phyloP scores from a whole-genome alignment of 2,113 vertebrate genomes.

The Marmota flaviventris region DNA sequence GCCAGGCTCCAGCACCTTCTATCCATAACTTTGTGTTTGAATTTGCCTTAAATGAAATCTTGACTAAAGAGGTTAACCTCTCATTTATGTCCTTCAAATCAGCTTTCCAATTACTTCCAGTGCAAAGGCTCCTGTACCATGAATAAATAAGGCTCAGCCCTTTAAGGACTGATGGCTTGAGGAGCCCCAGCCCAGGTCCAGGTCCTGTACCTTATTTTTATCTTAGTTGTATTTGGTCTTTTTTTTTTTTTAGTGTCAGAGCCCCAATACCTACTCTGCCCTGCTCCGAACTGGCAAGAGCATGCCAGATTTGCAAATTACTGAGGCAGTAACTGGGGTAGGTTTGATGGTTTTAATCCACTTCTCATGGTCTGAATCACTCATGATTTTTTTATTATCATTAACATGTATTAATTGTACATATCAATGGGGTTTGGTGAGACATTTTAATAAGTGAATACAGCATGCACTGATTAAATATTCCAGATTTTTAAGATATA shows the following conservation, averaged over 20 bases:
- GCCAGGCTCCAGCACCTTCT: not conserved
- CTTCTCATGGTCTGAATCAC: not conserved
- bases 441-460: not conserved
- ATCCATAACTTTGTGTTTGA: not conserved
- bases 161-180: not conserved
- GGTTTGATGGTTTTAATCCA: not conserved
- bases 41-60: not conserved
- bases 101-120: not conserved
- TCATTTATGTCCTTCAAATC: not conserved
- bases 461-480: not conserved
- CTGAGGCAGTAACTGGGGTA: not conserved
- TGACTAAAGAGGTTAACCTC: not conserved
- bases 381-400: not conserved
- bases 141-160: not conserved
- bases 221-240: not conserved
- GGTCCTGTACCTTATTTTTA: not conserved
- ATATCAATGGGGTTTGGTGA: not conserved
- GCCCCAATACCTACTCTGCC: accelerated
- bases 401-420: not conserved
- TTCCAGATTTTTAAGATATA: not conserved
- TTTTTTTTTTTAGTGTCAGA: not conserved
- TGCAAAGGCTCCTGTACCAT: not conserved
- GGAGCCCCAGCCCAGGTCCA: not conserved
- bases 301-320: not conserved
- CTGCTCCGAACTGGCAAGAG: not conserved